phyloP scores from a whole-genome alignment of 1,140 invertebrate genomes.

The Pollicipes pollicipes region DNA sequence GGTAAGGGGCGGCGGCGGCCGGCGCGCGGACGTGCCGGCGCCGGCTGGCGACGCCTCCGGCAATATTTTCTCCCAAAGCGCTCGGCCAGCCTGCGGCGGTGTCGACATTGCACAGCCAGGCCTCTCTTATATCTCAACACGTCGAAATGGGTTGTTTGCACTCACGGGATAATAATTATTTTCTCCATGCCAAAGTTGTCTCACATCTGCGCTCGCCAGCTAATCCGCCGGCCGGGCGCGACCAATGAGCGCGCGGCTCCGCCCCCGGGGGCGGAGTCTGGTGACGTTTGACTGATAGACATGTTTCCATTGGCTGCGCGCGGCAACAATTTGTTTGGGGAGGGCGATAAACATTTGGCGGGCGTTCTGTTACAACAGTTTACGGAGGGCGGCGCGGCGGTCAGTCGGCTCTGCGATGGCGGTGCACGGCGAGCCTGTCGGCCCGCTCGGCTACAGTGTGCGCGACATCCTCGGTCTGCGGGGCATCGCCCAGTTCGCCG shows the following conservation, averaged over 20 bases:
- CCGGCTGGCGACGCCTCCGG: not conserved
- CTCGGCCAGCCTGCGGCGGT: not conserved
- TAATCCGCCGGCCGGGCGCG: not conserved
- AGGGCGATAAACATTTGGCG: not conserved
- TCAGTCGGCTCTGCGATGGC: not conserved
- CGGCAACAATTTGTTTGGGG: slow-evolving; percentile 1
- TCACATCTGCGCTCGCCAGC: not conserved
- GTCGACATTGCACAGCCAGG: not conserved
- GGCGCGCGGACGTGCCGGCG: not conserved
- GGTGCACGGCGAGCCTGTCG: not conserved
- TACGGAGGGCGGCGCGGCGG: not conserved
- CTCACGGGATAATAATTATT: slow-evolving; percentile 2
- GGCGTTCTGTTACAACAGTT: not conserved
- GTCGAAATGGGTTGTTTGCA: not conserved
- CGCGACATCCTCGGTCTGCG: not conserved
- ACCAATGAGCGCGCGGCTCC: not conserved
- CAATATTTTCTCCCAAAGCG: not conserved
- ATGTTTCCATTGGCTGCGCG: not conserved
- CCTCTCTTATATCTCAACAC: slow-evolving; percentile 1
- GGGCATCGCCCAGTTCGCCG: not conserved
- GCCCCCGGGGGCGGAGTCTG: not conserved
- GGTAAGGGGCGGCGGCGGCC: too few relatives aligned
- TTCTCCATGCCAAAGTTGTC: not conserved
- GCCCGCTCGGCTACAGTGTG: not conserved
- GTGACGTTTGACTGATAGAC: not conserved